Evolutionary conservation across 1,140 invertebrate genomes (phyloP), one percentile per base, ranked within the genome.

Genomic region (Scaptomyza hsui): DNA sequence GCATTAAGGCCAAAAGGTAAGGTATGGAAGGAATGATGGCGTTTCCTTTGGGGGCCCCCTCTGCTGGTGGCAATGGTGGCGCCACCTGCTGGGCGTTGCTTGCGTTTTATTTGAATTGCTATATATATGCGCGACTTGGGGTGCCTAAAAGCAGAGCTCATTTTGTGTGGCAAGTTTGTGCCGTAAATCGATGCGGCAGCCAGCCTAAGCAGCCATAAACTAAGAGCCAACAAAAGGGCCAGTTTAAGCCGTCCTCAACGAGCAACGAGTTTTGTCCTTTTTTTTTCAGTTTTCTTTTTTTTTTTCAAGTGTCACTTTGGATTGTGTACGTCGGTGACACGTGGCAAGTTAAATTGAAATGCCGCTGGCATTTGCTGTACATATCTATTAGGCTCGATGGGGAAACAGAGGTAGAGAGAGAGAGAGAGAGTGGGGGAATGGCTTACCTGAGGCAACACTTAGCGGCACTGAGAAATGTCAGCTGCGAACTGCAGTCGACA

Each of bases 311-410:
- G 82, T 86, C 81, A 81, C 70, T 81, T 74, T 75, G 82, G 77
- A 81, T 86, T 74, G 77, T 79, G 70, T 78, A 82, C 73, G 64
- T 32, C 73, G 67, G 75, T 86, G 81, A 86, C 82, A 88, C 81
- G 82, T 86, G 81, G 82, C 74, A 81, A 77, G 73, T 81, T 81
- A 81, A 86, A 86, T 86, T 86, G 82, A 86, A 86, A 88, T 75
- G 81, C 81, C 69, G 81, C 78, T 70, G 74, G 85, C 74, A 74
- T 62, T 62, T 59, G 69, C 69, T 88, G 77, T 81, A 86, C 80
- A 85, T 75, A 81, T 76, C 70, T 78, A 88, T 88, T 86, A 86
- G 77, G 73, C 64, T 16, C 18, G 35, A 29, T 0, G 7, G 26
- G n/a, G n/a, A n/a, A n/a, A 26, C 32, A 29, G 24, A 35, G 15